A percentile compares a stretch with the other conserved stretches of the same genome.
Evolutionary conservation across 1,140 invertebrate species (phyloP).

Genomic region (Leptinotarsa texana): DNA sequence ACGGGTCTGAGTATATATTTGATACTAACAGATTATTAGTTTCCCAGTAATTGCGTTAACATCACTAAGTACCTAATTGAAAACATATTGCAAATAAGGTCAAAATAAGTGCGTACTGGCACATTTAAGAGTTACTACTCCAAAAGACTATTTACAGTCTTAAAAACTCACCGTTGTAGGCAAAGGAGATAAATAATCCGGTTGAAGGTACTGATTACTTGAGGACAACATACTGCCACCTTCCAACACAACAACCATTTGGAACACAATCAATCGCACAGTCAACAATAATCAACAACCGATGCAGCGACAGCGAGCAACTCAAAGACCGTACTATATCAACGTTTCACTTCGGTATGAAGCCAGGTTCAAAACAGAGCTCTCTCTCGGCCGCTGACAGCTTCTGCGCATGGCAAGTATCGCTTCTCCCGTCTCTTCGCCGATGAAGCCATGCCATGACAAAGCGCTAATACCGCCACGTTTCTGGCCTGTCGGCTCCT

Average conservation of each 20-base stretch:
- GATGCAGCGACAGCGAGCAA: neutral
- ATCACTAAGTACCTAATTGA: no score
- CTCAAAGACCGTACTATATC: neutral
- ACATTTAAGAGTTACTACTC: no score
- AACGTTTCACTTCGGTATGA: slow-evolving; percentile 10
- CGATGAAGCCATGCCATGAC: slow-evolving; percentile 45
- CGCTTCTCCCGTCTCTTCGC: slow-evolving; percentile 20
- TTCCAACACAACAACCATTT: slow-evolving; percentile 92
- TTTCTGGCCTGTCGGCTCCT: slow-evolving; percentile 54
- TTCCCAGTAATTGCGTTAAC: no score
- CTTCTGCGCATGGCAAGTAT: slow-evolving; percentile 30
- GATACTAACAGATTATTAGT: no score
- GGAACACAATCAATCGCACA: slow-evolving; percentile 41
- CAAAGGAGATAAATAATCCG: slow-evolving; percentile 89
- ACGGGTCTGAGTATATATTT: no score
- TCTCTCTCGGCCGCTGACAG: slow-evolving; percentile 15
- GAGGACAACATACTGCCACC: slow-evolving; percentile 87
- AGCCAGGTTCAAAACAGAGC: slow-evolving; percentile 15
- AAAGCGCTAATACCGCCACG: slow-evolving; percentile 54
- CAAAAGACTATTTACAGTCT: no score
- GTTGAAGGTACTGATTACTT: slow-evolving; percentile 86
- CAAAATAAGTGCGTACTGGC: no score
- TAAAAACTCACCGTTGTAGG: slow-evolving; percentile 82
- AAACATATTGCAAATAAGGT: no score
- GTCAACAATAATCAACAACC: slow-evolving; percentile 14